These are phyloP conservation scores for Apodemia zela DNA, from an alignment of 2,888 invertebrate genomes.

Conservation along the genomic window DNA sequence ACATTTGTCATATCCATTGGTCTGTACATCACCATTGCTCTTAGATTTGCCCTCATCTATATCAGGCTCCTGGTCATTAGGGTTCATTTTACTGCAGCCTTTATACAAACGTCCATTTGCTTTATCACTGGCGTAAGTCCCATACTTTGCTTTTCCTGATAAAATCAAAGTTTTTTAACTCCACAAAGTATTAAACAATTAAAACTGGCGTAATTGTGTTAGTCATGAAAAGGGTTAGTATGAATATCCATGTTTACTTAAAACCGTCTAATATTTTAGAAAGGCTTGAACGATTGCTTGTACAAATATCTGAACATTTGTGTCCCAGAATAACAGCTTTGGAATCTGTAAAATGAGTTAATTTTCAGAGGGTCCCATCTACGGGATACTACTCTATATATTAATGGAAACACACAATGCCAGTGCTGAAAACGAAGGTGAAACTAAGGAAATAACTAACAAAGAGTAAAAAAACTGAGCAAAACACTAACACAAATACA, in stretches of 20 bases:
- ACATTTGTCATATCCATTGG: slow-evolving; percentile 19
- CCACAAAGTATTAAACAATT: slow-evolving; percentile 38
- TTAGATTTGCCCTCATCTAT: slow-evolving; percentile 35
- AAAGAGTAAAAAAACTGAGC: slow-evolving; percentile 31
- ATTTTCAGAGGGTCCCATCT: slow-evolving; percentile 33
- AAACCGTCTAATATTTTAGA: slow-evolving; percentile 45
- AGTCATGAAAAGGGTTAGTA: slow-evolving; percentile 41
- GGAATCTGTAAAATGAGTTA: slow-evolving; percentile 67
- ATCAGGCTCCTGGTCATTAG: not conserved
- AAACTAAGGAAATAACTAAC: slow-evolving; percentile 38
- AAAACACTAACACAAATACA: slow-evolving; percentile 30
- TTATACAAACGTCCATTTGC: slow-evolving; percentile 5
- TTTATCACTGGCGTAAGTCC: slow-evolving; percentile 18
- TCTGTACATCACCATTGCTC: slow-evolving; percentile 40
- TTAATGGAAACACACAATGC: slow-evolving; percentile 37
- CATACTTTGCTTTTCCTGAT: slow-evolving; percentile 60
- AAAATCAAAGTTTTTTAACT: slow-evolving; percentile 58
- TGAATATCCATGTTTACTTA: slow-evolving; percentile 36
- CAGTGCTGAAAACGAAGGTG: slow-evolving; percentile 48
- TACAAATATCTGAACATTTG: slow-evolving; percentile 49
- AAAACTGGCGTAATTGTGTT: slow-evolving; percentile 69
- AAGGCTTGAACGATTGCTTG: slow-evolving; percentile 54
- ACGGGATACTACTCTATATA: slow-evolving; percentile 32
- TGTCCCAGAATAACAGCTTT: slow-evolving; percentile 54
- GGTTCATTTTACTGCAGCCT: not conserved